Evolutionary conservation across 2,113 vertebrate genomes (phyloP).

Genomic region (Diadophis punctatus): DNA sequence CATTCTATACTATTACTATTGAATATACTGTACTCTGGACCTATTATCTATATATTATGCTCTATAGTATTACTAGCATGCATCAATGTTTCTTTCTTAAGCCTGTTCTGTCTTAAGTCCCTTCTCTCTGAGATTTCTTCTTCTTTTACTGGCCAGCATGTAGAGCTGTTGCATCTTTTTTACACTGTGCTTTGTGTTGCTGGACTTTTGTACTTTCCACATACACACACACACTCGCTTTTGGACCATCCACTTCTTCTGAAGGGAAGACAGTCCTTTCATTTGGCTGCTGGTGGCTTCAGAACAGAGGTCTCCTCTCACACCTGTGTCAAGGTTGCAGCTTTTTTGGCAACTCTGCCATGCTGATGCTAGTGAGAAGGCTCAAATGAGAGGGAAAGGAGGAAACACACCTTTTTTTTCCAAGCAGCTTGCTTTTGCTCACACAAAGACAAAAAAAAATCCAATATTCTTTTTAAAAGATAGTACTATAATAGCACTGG

Average conservation of each 20-base stretch:
- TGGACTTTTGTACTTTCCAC: not conserved
- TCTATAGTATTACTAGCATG: not conserved
- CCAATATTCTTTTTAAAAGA: not conserved
- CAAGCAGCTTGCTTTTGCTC: not conserved
- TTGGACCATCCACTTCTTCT: not conserved
- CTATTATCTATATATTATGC: not conserved
- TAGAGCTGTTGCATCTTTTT: not conserved
- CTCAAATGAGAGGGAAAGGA: not conserved
- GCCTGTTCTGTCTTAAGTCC: not conserved
- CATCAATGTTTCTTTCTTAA: not conserved
- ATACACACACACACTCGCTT: not conserved
- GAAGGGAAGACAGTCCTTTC: not conserved
- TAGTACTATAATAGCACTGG: not conserved
- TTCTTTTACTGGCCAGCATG: not conserved
- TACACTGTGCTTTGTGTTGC: not conserved
- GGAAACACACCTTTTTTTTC: not conserved
- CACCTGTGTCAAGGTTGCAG: not conserved
- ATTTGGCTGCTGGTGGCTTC: not conserved
- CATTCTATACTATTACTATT: not conserved
- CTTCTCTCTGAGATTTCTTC: not conserved
- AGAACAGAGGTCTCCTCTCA: not conserved
- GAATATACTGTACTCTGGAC: not conserved
- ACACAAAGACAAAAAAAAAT: not conserved
- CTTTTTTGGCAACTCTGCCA: not conserved
- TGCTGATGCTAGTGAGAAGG: not conserved